These are phyloP conservation scores for Aegithalos caudatus DNA, from an alignment of 2,113 vertebrate genomes.

Conservation along the genomic window DNA sequence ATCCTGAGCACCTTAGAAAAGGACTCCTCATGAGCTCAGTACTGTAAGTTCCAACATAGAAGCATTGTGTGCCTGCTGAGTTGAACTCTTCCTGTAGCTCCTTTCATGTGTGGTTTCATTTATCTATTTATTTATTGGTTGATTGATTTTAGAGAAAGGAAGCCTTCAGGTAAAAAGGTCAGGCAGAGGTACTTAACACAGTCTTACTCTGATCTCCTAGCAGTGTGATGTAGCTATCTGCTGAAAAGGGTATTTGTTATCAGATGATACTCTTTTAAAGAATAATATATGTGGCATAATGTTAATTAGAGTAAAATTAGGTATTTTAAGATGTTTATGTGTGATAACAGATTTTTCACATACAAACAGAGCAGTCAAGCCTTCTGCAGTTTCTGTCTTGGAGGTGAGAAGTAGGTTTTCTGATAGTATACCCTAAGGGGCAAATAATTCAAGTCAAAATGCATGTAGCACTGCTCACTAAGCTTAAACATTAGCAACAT, in stretches of 20 bases:
- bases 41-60: neutral
- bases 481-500: neutral
- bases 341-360: neutral
- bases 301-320: neutral
- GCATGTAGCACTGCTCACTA: neutral
- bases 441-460: neutral
- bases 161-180: neutral
- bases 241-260: neutral
- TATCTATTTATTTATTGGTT: neutral
- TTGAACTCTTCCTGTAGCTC: neutral
- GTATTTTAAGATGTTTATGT: neutral
- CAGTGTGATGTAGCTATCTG: neutral
- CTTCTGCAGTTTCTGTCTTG: neutral
- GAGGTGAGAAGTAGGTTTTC: neutral
- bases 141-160: neutral
- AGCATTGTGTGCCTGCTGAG: neutral
- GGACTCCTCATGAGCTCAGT: neutral
- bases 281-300: neutral
- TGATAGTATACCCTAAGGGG: neutral
- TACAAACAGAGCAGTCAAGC: neutral
- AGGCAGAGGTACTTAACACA: neutral
- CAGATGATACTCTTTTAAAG: neutral
- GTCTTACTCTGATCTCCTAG: neutral
- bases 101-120: neutral
- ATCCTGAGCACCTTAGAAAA: neutral